A percentile compares a stretch with the other conserved stretches of the same genome.
These are phyloP conservation scores for Schizothorax lantsangensis DNA, from an alignment of 2,797 vertebrate genomes.

Conservation along the genomic window DNA sequence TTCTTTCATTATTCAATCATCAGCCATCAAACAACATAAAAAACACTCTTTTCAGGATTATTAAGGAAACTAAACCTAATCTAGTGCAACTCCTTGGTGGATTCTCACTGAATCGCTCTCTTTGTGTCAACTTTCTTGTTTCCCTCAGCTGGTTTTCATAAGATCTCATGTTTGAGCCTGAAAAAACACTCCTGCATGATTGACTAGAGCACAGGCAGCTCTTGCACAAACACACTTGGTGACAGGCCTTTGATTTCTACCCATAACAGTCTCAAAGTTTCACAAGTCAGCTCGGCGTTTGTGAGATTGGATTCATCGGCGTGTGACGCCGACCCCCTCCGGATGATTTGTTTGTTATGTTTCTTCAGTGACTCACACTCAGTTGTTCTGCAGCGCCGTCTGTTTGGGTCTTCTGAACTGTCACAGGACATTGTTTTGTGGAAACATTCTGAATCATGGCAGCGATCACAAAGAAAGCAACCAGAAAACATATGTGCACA, in stretches of 20 bases:
- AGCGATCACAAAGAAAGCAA: not conserved
- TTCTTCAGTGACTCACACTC: conserved; percentile 28
- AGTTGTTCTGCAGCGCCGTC: conserved; percentile 15
- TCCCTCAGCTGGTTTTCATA: conserved; percentile 54
- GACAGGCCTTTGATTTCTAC: conserved; percentile 52
- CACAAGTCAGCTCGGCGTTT: conserved; percentile 42
- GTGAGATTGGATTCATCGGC: conserved; percentile 22
- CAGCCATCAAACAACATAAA: not conserved
- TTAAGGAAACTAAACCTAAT: conserved; percentile 21
- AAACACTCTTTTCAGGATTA: conserved; percentile 8
- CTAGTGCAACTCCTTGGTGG: conserved; percentile 20
- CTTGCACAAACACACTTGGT: conserved; percentile 50
- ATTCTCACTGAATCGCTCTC: conserved; percentile 38
- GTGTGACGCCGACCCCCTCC: conserved; percentile 39
- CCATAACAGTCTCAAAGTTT: conserved; percentile 40
- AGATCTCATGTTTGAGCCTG: conserved; percentile 37
- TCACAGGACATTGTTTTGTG: conserved; percentile 17
- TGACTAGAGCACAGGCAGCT: conserved; percentile 36
- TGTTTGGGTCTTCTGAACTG: conserved; percentile 23
- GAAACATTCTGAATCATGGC: conserved; percentile 18
- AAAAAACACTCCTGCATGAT: conserved; percentile 35
- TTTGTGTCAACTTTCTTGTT: conserved; percentile 41
- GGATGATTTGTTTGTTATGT: conserved; percentile 46
- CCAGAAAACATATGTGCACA: conserved; percentile 22
- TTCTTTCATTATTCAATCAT: conserved; percentile 23